These are phyloP conservation scores for Ibidorhyncha struthersii DNA, from an alignment of 2,113 vertebrate genomes.

Conservation along the genomic window DNA sequence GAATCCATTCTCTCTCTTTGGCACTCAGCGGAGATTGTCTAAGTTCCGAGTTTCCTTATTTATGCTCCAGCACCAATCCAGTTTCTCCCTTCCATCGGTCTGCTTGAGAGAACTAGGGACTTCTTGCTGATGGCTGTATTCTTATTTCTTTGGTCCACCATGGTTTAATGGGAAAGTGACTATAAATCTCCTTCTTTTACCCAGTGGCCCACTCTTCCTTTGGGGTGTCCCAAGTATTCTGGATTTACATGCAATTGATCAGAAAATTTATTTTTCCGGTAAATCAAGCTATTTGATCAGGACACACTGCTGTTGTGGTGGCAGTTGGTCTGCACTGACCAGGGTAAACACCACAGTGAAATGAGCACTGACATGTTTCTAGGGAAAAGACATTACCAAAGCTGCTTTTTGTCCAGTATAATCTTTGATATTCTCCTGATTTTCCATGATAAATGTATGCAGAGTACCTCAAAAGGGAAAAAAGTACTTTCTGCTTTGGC, in stretches of 20 bases:
- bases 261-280: not conserved
- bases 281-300: not conserved
- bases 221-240: not conserved
- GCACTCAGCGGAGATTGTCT: not conserved
- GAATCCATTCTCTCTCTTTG: not conserved
- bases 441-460: not conserved
- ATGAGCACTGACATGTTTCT: not conserved
- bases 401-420: not conserved
- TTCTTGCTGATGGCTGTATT: not conserved
- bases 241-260: not conserved
- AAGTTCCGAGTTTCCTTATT: not conserved
- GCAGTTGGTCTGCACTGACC: not conserved
- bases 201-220: not conserved
- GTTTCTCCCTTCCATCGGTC: not conserved
- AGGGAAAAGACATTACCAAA: not conserved
- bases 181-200: not conserved
- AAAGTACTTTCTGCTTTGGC: not conserved
- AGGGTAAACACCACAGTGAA: not conserved
- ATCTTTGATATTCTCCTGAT: not conserved
- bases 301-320: not conserved
- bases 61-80: not conserved
- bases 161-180: not conserved
- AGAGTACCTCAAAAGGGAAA: not conserved
- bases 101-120: not conserved
- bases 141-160: not conserved